phyloP scores from a whole-genome alignment of 2,113 vertebrate species.

The Phaethon lepturus region DNA sequence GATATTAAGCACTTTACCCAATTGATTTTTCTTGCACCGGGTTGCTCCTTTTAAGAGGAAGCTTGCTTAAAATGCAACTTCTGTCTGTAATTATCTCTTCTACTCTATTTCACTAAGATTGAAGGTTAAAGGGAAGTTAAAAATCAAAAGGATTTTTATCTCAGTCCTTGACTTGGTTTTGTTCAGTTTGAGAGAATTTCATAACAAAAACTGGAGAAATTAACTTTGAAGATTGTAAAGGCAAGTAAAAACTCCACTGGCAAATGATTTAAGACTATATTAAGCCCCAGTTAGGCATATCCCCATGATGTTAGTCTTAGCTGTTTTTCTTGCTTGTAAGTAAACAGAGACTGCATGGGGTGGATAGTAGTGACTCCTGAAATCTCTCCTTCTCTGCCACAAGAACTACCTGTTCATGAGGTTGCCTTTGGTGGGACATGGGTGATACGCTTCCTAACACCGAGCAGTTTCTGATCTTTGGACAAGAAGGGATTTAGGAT shows the following conservation, averaged over 20 bases:
- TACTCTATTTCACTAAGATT: not conserved
- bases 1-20: not conserved
- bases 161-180: not conserved
- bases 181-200: not conserved
- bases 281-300: not conserved
- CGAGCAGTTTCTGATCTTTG: not conserved
- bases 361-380: not conserved
- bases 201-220: not conserved
- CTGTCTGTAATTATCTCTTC: not conserved
- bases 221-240: not conserved
- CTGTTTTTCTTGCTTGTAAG: not conserved
- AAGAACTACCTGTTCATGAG: not conserved
- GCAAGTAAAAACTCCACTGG: not conserved
- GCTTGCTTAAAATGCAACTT: not conserved
- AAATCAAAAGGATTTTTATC: not conserved
- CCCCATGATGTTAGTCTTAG: not conserved
- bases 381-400: not conserved
- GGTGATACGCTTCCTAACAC: rapidly evolving
- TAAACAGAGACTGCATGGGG: not conserved
- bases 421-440: not conserved
- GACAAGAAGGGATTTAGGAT: not conserved
- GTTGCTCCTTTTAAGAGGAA: not conserved
- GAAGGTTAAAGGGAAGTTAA: not conserved
- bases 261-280: not conserved
- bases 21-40: not conserved